Percentiles rank a stretch among this genome's conserved stretches.
These are phyloP conservation scores for Neuroterus valhalla DNA, from an alignment of 1,140 invertebrate species.

Conservation along the genomic window DNA sequence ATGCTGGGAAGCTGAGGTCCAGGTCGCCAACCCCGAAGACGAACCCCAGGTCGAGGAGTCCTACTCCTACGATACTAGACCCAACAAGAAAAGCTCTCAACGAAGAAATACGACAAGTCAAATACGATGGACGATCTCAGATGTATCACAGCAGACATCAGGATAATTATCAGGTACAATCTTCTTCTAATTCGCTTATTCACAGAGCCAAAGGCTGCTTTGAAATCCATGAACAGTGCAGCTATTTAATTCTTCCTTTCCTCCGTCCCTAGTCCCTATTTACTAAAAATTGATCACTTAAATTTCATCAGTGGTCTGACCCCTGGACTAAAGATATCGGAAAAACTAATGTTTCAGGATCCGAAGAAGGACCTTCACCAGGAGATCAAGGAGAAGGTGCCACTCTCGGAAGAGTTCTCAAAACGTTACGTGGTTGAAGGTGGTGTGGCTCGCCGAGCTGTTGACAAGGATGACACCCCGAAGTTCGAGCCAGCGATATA, in stretches of 20 bases:
- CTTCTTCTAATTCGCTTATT: neutral
- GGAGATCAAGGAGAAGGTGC: slow-evolving; percentile 61
- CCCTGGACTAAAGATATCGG: neutral
- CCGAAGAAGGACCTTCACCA: slow-evolving; percentile 63
- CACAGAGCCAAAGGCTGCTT: too few species aligned
- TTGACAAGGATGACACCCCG: slow-evolving; percentile 65
- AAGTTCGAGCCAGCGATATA: slow-evolving; percentile 71
- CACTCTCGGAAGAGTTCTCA: slow-evolving; percentile 66
- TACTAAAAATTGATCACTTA: too few species aligned
- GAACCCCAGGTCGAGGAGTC: slow-evolving; percentile 54
- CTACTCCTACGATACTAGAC: slow-evolving; percentile 50
- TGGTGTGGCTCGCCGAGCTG: slow-evolving; percentile 63
- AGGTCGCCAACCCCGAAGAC: slow-evolving; percentile 64
- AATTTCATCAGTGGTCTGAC: too few species aligned
- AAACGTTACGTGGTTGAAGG: slow-evolving; percentile 69
- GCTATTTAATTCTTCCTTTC: too few species aligned
- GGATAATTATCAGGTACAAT: slow-evolving; percentile 53
- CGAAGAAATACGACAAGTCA: slow-evolving; percentile 59
- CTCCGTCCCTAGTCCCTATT: too few species aligned
- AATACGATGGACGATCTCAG: slow-evolving; percentile 58
- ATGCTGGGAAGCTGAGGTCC: slow-evolving; percentile 38
- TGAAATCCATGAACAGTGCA: too few species aligned
- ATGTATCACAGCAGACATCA: slow-evolving; percentile 55
- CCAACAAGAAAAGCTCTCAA: slow-evolving; percentile 51
- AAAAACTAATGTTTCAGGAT: slow-evolving; percentile 57